Percentiles rank a stretch among this genome's conserved stretches.
phyloP scores from a whole-genome alignment of 1,140 invertebrate species.

The Lucilia sericata region DNA sequence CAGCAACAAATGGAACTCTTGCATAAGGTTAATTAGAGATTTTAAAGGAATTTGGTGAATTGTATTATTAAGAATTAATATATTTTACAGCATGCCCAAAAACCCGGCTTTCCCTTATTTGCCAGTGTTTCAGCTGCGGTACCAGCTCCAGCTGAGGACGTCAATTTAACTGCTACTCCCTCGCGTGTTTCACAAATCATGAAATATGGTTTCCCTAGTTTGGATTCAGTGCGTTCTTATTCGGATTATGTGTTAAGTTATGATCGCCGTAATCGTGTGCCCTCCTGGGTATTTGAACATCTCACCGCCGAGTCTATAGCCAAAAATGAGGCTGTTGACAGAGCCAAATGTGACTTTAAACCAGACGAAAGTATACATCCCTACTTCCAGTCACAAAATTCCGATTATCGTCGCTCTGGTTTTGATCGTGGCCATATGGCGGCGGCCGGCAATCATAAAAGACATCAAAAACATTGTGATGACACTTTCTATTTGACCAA shows the following conservation, averaged over 20 bases:
- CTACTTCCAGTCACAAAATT: conserved; percentile 82
- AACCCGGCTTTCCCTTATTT: conserved; percentile 77
- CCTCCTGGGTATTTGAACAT: conserved; percentile 98
- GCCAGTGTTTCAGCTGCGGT: conserved; percentile 79
- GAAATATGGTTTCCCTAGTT: conserved; percentile 94
- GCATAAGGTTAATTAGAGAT: not conserved
- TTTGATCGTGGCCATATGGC: conserved; percentile 97
- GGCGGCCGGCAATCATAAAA: conserved; percentile 95
- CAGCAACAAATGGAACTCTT: not conserved
- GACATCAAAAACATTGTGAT: conserved; percentile 82
- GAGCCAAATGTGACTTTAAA: conserved; percentile 87
- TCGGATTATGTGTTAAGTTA: conserved; percentile 96
- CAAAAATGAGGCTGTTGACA: conserved; percentile 78
- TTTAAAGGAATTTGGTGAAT: not conserved
- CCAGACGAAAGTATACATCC: conserved; percentile 89
- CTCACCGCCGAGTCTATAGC: conserved; percentile 83
- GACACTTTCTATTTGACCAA: conserved; percentile 93
- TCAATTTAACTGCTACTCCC: conserved; percentile 64
- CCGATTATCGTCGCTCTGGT: conserved; percentile 91
- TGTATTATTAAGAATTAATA: not conserved
- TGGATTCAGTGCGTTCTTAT: conserved; percentile 88
- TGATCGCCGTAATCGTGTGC: conserved; percentile 87
- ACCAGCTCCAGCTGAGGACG: conserved; percentile 67
- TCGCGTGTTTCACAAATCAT: conserved; percentile 81
- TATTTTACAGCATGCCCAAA: conserved; percentile 32